Evolutionary conservation across 1,140 invertebrate species (phyloP).

Genomic region (Platyscapa corneri): DNA sequence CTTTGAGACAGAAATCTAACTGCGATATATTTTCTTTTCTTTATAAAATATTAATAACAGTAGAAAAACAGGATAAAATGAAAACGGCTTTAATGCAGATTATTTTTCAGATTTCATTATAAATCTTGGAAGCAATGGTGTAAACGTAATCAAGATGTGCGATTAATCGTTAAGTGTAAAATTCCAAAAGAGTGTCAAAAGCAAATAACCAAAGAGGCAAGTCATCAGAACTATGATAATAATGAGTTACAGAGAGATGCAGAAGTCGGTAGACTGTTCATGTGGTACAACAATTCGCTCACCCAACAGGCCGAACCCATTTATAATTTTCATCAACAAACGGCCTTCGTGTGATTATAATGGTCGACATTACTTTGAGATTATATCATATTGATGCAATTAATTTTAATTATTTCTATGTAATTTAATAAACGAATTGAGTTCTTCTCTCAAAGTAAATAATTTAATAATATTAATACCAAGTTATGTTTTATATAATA

Average conservation of each 20-base stretch:
- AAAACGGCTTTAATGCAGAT: neutral
- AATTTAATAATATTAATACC: neutral
- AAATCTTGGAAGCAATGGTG: constrained; percentile 64
- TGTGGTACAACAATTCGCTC: constrained; percentile 45
- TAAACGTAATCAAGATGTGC: constrained; percentile 62
- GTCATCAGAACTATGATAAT: constrained; percentile 18
- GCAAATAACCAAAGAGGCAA: neutral
- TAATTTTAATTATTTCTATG: neutral
- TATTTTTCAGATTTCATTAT: constrained; percentile 62
- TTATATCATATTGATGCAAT: neutral
- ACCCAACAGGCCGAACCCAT: constrained; percentile 44
- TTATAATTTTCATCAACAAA: constrained; percentile 56
- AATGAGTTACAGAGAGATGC: neutral
- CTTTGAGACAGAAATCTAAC: too few relatives aligned
- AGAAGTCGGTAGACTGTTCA: constrained; percentile 23
- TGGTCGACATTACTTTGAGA: neutral
- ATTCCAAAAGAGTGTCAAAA: constrained; percentile 32
- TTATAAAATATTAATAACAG: too few relatives aligned
- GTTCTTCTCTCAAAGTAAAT: neutral
- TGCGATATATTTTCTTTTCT: too few relatives aligned
- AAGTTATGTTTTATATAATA: neutral
- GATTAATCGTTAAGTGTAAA: constrained; percentile 59
- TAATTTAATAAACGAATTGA: neutral
- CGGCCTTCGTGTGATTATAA: constrained; percentile 52
- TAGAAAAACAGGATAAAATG: neutral